Base-by-base conservation (phyloP, 1,140 invertebrate genomes). In the Rhopalosiphum maidis region DNA sequence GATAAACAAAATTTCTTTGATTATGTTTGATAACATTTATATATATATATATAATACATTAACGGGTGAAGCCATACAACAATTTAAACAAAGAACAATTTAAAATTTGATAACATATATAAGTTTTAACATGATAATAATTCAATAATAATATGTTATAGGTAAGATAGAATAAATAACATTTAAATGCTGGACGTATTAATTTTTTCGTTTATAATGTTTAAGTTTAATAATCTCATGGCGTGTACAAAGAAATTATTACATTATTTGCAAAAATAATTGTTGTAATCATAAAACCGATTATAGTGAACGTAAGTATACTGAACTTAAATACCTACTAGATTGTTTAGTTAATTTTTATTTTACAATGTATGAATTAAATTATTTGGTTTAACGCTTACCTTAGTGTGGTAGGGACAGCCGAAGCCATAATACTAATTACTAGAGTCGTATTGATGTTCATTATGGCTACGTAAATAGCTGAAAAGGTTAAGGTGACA, bases 381-480 rank as follows among this genome's bases (percentile, higher is more conserved):
- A 68, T 68, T 30, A n/a, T n/a, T n/a, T 18, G 6, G 21, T 77
- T 77, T n/a, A 48, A 82, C 41, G 25, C 30, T 93, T 93, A 93
- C 92, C 92, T 93, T 25, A 86, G 35, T 46, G 48, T 35, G 15
- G 92, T 93, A 54, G 92, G 92, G 37, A 93, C 83, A 30, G 55
- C 82, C 22, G 83, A 87, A 25, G 37, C 68, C 83, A 87, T 86
- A 37, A 85, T 86, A 46, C 92, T 87, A 30, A 93, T 85, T 54
- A 93, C 77, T 46, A 93, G 54, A 22, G 51, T 86, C 22, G 48
- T 46, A 21, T 43, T 86, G 43, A 87, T 93, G 77, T 55, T 86
- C 68, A 93, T 93, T 55, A 93, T n/a, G 18, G 82, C 92, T 54
- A 93, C 35, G 41, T 77, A 90, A 46, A 93, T 77, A 25, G 86